Evolutionary conservation across 2,797 vertebrate species (phyloP).

Genomic region (Gallinago solitaria): DNA sequence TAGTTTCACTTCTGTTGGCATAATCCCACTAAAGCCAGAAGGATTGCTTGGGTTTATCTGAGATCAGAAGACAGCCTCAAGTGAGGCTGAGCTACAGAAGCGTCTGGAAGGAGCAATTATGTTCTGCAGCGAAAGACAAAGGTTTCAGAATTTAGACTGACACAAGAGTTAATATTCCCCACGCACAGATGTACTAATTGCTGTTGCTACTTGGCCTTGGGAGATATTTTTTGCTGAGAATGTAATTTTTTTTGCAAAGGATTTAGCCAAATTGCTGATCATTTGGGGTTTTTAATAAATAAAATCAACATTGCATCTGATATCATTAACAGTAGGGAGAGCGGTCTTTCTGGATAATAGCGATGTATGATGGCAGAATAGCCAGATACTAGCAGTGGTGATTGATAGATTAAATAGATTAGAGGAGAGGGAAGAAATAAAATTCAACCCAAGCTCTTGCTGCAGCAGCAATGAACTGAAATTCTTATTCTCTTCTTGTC

Average conservation of each 20-base stretch:
- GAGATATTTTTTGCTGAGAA: background rate
- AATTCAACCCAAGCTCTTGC: background rate
- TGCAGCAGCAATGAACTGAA: constrained; percentile 3
- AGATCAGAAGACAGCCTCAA: constrained; percentile 55
- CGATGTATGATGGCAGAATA: background rate
- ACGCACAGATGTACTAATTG: background rate
- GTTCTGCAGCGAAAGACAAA: background rate
- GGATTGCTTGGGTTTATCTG: constrained; percentile 51
- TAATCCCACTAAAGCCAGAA: constrained; percentile 59
- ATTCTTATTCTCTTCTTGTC: constrained; percentile 58
- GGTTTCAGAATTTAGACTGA: constrained; percentile 8
- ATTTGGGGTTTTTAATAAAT: background rate
- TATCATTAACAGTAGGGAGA: background rate
- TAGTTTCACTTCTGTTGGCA: constrained; percentile 39
- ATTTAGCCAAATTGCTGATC: background rate
- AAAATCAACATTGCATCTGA: background rate
- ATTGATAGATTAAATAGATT: constrained; percentile 24
- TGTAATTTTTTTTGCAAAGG: background rate
- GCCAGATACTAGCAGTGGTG: background rate
- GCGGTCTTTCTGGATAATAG: background rate
- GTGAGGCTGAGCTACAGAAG: background rate
- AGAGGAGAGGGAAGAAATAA: constrained; percentile 20
- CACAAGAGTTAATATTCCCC: background rate
- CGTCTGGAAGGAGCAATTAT: constrained; percentile 34
- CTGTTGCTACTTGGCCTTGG: background rate